Conservation (phyloP, 1,140 invertebrate species). For the Mactra quadrangularis region DNA sequence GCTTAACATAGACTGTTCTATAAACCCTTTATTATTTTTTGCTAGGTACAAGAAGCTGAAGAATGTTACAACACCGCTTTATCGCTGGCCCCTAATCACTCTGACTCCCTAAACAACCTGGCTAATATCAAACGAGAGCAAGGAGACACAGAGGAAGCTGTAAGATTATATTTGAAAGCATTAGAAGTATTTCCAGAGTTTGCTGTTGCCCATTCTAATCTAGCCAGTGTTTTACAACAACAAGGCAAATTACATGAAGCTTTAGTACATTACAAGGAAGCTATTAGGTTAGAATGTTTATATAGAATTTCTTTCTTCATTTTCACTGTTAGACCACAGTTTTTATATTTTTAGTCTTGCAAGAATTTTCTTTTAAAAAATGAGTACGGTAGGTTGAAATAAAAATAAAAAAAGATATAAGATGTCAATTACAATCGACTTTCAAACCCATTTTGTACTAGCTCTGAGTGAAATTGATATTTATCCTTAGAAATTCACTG, state of each 20-base stretch:
- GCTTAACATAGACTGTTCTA: too few species aligned
- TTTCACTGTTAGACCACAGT: neutral
- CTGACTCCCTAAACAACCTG: slow-evolving; percentile 99
- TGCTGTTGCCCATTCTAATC: slow-evolving; percentile 99
- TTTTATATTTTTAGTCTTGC: too few species aligned
- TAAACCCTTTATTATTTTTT: too few species aligned
- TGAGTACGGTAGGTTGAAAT: too few species aligned
- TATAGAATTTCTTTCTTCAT: neutral
- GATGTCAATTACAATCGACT: too few species aligned
- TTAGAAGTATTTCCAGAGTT: slow-evolving; percentile 96
- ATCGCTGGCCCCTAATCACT: slow-evolving; percentile 97
- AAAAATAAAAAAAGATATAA: too few species aligned
- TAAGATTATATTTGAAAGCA: slow-evolving; percentile 94
- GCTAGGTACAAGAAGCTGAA: slow-evolving; percentile 96
- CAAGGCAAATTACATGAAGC: slow-evolving; percentile 98
- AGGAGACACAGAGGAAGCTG: slow-evolving; percentile 98
- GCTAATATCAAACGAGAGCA: slow-evolving; percentile 92
- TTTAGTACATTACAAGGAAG: slow-evolving; percentile 99
- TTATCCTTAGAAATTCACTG: too few species aligned
- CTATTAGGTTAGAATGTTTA: slow-evolving; percentile 88
- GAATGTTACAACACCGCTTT: slow-evolving; percentile 99
- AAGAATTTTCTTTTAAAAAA: too few species aligned
- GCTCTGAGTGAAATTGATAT: too few species aligned
- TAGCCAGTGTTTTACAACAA: slow-evolving; percentile 99
- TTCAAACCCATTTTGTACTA: too few species aligned